A percentile compares a stretch with the other conserved stretches of the same genome.
phyloP scores from a whole-genome alignment of 92 coral and sea anemone genomes.

The Epizoanthus stellaris region DNA sequence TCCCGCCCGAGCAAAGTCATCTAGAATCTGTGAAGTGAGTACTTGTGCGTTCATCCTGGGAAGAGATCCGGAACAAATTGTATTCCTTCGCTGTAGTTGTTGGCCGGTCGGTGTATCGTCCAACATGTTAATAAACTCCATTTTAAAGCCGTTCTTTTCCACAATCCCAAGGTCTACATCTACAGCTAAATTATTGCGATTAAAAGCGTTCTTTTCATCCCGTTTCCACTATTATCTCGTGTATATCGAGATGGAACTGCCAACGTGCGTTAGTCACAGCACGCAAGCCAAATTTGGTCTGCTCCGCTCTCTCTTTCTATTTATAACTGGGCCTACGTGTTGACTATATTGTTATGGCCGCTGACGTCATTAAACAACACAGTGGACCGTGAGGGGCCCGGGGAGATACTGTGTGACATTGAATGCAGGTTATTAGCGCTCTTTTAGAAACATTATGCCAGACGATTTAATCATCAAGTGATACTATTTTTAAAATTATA shows the following conservation, averaged over 20 bases:
- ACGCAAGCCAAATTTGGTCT: conserved; percentile 32
- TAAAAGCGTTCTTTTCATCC: not conserved
- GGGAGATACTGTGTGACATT: not conserved
- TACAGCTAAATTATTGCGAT: not conserved
- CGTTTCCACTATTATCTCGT: not conserved
- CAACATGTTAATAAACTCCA: conserved; percentile 33
- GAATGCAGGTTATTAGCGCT: too few species aligned
- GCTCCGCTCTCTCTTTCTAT: not conserved
- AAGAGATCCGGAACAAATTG: conserved; percentile 29
- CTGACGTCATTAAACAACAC: conserved; percentile 19
- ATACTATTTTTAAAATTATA: not conserved
- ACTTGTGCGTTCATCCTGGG: conserved; percentile 27
- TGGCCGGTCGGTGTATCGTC: conserved; percentile 43
- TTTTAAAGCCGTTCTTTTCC: not conserved
- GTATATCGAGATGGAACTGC: not conserved
- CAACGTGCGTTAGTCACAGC: not conserved
- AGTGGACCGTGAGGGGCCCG: not conserved
- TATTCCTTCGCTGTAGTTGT: conserved; percentile 33
- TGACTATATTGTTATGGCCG: not conserved
- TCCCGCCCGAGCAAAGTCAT: conserved; percentile 37
- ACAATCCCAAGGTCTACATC: not conserved
- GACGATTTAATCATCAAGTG: too few species aligned
- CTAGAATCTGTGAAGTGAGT: conserved; percentile 40
- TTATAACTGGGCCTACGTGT: not conserved
- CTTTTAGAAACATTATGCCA: too few species aligned